Percentiles rank a stretch among this genome's conserved stretches.
Evolutionary conservation across 2,797 vertebrate genomes (phyloP).

Genomic region (Alca torda): DNA sequence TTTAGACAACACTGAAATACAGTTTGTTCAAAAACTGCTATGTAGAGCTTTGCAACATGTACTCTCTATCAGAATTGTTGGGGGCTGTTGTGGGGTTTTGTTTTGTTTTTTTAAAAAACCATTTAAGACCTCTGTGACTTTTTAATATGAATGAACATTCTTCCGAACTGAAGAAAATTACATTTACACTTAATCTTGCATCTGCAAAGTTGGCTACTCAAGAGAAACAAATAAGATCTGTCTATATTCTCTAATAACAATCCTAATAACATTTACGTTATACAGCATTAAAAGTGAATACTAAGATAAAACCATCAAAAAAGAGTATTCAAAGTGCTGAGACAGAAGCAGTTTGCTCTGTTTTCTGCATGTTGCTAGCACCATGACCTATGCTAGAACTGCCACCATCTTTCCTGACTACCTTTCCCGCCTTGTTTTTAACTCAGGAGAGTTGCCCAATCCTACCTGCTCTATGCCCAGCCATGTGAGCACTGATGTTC

Average conservation of each 20-base stretch:
- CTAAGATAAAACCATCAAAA: neutral
- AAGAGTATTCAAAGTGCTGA: neutral
- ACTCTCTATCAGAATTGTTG: neutral
- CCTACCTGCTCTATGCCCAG: neutral
- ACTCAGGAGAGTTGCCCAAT: neutral
- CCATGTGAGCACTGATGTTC: neutral
- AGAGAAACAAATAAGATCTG: neutral
- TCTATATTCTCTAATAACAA: neutral
- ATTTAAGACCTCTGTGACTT: neutral
- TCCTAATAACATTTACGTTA: fast-evolving
- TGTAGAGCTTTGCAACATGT: neutral
- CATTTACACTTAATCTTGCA: neutral
- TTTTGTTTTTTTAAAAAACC: neutral
- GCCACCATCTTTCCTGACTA: neutral
- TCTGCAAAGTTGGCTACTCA: neutral
- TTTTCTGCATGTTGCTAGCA: neutral
- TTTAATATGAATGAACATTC: neutral
- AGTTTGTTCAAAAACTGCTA: neutral
- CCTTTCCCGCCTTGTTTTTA: neutral
- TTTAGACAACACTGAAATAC: neutral
- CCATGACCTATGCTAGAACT: neutral
- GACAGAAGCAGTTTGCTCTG: neutral
- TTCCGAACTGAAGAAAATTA: neutral
- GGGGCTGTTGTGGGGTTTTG: neutral
- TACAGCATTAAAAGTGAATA: neutral